Evolutionary conservation across 2,797 vertebrate species (phyloP), one percentile per base, ranked within the genome.

Genomic region (Notolabrus celidotus): DNA sequence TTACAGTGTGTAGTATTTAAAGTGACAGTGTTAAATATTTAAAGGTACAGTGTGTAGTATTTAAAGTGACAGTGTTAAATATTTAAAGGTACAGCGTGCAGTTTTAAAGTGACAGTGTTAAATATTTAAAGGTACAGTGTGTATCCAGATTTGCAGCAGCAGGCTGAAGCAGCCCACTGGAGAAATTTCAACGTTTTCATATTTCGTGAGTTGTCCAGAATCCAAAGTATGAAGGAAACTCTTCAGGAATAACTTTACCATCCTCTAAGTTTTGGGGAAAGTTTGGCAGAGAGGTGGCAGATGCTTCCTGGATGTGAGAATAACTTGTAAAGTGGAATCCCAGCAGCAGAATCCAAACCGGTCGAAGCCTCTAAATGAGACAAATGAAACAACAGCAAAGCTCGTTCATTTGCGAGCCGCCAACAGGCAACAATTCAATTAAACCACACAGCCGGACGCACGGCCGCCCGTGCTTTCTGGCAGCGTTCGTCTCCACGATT

Each of bases 371-470:
- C 67, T 61, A 63, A 68, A 81, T 39, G 69, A 83, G 71, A 73
- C 65, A 67, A 79, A 10, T 56, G 74, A 78, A 80, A 55, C 11
- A 7, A 52, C 60, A 56, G 70, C 56, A 55, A 49, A 75, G 60
- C 65, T 67, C 25, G 41, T 31, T 78, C 63, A 33, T 81, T 84
- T 70, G 71, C 70, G 70, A 77, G 72, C 29, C 22, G 64, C 77
- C 73, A 61, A 62, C 79, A 80, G 70, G 74, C 74, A 82, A 86
- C 82, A 74, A 86, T 88, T 90, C 78, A 89, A 89, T 89, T 88
- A 85, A 75, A 72, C 19, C 61, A 53, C 76, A 63, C 62, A 50
- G 55, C 52, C 60, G 19, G 34, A 36, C 34, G 10, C 34, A 4
- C 2, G 34, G 34, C 34, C 34, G 53, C 38, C 22, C 15, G 22